Conservation (phyloP, 1,140 invertebrate genomes). For the Mactra quadrangularis region DNA sequence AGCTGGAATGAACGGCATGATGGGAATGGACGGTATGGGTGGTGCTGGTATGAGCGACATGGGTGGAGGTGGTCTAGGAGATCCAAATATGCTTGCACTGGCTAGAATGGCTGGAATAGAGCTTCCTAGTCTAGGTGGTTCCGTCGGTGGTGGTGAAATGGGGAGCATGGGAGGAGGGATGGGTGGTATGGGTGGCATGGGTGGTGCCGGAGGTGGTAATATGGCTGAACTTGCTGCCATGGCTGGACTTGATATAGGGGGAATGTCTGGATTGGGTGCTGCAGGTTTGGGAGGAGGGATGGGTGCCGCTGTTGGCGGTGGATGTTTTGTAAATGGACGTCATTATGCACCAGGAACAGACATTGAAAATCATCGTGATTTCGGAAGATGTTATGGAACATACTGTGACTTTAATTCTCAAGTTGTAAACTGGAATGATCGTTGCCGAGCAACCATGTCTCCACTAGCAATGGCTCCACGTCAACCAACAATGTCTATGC, state of each 20-base stretch:
- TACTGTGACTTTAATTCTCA: constrained; percentile 56
- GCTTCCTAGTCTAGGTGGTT: background rate
- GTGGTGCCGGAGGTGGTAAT: too few relatives aligned
- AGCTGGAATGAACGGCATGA: background rate
- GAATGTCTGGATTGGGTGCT: too few relatives aligned
- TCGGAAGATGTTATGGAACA: constrained; percentile 38
- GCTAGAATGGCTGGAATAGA: background rate
- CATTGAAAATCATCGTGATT: constrained; percentile 19
- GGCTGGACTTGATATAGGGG: background rate
- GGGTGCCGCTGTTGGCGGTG: background rate
- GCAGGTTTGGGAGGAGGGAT: background rate
- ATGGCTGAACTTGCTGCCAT: too few relatives aligned
- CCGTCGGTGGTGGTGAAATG: background rate
- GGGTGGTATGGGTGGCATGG: too few relatives aligned
- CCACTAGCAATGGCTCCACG: background rate
- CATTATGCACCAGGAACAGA: constrained; percentile 48
- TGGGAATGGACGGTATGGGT: background rate
- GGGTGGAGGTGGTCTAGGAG: background rate
- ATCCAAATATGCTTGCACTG: background rate
- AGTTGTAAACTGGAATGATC: constrained; percentile 40
- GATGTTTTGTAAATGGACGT: constrained; percentile 26
- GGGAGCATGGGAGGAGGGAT: too few relatives aligned
- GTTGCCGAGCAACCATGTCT: constrained; percentile 26
- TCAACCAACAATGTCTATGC: background rate
- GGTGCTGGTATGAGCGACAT: background rate